A percentile compares a stretch with the other conserved stretches of the same genome.
phyloP scores from a whole-genome alignment of 2,797 vertebrate genomes.

The Salmo trutta region DNA sequence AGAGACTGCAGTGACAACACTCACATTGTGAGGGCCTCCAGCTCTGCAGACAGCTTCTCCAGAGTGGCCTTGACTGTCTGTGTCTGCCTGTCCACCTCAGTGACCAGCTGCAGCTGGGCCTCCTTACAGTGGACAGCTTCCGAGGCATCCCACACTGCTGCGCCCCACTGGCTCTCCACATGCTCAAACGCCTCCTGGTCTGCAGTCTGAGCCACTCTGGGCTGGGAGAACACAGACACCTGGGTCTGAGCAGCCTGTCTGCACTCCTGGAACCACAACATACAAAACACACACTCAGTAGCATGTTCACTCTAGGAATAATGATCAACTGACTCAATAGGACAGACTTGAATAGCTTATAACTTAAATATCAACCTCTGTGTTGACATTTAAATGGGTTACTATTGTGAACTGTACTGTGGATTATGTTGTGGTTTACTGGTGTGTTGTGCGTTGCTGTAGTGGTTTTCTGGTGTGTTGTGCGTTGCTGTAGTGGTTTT shows the following conservation, averaged over 20 bases:
- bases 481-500: not conserved
- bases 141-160: conserved; percentile 74
- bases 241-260: conserved; percentile 67
- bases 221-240: conserved; percentile 56
- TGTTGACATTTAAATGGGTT: not conserved
- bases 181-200: conserved; percentile 47
- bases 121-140: conserved; percentile 78
- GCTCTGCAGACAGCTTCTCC: conserved; percentile 74
- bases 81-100: conserved; percentile 74
- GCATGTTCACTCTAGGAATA: not conserved
- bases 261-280: conserved; percentile 70
- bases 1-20: conserved; percentile 47
- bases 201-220: conserved; percentile 35
- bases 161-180: conserved; percentile 64
- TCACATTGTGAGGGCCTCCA: conserved; percentile 81
- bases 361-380: not conserved
- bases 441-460: not conserved
- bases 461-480: not conserved
- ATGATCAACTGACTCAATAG: not conserved
- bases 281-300: conserved; percentile 12
- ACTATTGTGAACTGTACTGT: not conserved
- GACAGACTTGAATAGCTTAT: conserved; percentile 5
- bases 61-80: conserved; percentile 63
- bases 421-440: not conserved
- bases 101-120: conserved; percentile 74